Percentiles rank a stretch among this genome's conserved stretches.
These are phyloP conservation scores for Hydractinia symbiolongicarpus DNA, from an alignment of 30 jellyfish, hydroid and myxozoan species.

Conservation along the genomic window DNA sequence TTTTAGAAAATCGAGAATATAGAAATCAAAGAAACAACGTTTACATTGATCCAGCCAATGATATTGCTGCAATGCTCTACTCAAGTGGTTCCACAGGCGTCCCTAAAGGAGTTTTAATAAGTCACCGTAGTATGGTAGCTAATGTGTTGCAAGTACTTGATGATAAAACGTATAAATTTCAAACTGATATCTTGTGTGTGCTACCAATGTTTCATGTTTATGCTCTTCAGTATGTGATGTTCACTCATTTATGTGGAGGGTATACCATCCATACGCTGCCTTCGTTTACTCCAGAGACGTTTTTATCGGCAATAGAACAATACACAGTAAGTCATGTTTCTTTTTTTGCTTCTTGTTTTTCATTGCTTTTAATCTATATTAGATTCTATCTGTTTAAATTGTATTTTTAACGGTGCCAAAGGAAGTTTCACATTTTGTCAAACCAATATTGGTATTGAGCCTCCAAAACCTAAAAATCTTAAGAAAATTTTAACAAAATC, in stretches of 20 bases:
- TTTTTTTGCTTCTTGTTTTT: background rate
- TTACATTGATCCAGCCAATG: conserved; percentile 23
- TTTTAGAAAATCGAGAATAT: conserved; percentile 34
- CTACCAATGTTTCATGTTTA: conserved; percentile 74
- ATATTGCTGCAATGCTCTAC: conserved; percentile 58
- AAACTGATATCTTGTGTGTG: conserved; percentile 26
- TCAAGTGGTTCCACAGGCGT: conserved; percentile 90
- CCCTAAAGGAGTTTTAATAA: conserved; percentile 82
- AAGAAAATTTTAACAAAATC: too few species aligned
- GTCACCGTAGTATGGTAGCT: conserved; percentile 55
- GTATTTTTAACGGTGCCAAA: too few species aligned
- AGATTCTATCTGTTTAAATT: too few species aligned
- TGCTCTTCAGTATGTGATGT: conserved; percentile 40
- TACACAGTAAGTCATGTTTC: conserved; percentile 36
- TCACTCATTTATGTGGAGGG: conserved; percentile 39
- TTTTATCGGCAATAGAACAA: conserved; percentile 48
- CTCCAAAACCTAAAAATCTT: too few species aligned
- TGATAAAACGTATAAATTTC: background rate
- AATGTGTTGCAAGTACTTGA: conserved; percentile 45
- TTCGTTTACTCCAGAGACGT: conserved; percentile 59
- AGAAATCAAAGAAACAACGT: conserved; percentile 16
- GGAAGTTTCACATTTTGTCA: too few species aligned
- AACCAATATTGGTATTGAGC: too few species aligned
- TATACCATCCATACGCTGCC: conserved; percentile 50
- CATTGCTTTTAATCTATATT: too few species aligned